Evolutionary conservation across 2,888 invertebrate species (phyloP), one percentile per base, ranked within the genome.

Genomic region (Leptinotarsa rubiginosa): DNA sequence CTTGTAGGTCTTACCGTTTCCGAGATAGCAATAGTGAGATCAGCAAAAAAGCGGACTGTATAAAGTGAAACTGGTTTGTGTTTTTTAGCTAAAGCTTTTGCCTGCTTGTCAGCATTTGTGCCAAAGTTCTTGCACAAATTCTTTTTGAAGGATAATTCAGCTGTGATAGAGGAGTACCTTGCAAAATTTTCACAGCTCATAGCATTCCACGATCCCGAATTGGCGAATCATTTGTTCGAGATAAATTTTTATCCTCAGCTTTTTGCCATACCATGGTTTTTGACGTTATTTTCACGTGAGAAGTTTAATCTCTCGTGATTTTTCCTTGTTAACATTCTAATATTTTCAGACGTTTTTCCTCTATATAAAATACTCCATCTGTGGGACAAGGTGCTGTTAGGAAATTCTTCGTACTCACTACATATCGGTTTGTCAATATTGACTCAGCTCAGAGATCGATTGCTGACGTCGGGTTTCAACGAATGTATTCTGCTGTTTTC

Each of bases 241-340:
- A 98, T 99, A 81, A 96, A 94, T 84, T 99, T 99, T 87, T 96
- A 95, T 81, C 98, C 99, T 0, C 98, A 99, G 88, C 90, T 99
- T 18, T 99, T 98, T 88, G 97, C 99, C 22, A 99, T 99, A 87
- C 98, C 99, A 0, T 99, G 99, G 99, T 99, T 98, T 87, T 90
- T 99, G 50, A 99, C 98, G 7, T 97, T 99, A 96, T 99, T 97
- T 89, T 97, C 98, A 74, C 98, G 97, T 98, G 89, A 93, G 95
- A 92, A 83, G 47, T n/a, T 49, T 25, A 3, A 13, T 56, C 49
- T 13, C 22, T 16, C 65, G 52, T 67, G 25, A 4, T n/a, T 47
- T 67, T 31, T 65, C 15, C 47, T 41, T 15, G n/a, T 72, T 66
- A 65, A 10, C 15, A 65, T 69, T 25, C 65, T 65, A 18, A 49